Percentiles rank a stretch among this genome's conserved stretches.
phyloP scores from a whole-genome alignment of 2,797 vertebrate genomes.

The Esox lucius region DNA sequence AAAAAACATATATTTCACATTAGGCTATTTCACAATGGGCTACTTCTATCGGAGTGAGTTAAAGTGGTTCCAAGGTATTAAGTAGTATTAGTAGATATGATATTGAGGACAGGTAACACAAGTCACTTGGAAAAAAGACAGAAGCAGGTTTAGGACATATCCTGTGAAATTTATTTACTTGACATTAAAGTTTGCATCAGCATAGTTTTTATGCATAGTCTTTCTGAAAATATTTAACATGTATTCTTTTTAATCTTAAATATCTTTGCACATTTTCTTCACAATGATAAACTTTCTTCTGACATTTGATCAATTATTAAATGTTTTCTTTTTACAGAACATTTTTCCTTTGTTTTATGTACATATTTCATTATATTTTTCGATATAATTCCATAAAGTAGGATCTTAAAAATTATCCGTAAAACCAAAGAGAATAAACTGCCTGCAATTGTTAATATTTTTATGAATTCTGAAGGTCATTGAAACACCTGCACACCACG shows the following conservation, averaged over 20 bases:
- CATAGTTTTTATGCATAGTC: constrained; percentile 71
- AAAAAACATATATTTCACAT: neutral
- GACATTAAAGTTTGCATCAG: constrained; percentile 68
- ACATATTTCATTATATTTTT: constrained; percentile 38
- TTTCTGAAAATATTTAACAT: constrained; percentile 70
- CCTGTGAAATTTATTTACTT: constrained; percentile 68
- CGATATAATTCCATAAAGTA: constrained; percentile 46
- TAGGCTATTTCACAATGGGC: neutral
- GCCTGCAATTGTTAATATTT: constrained; percentile 31
- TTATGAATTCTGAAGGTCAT: constrained; percentile 42
- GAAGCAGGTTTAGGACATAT: constrained; percentile 22
- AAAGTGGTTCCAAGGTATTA: neutral
- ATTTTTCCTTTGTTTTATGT: constrained; percentile 29
- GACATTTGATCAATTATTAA: constrained; percentile 43
- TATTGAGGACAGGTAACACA: neutral
- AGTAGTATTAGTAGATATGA: neutral
- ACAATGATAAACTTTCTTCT: constrained; percentile 41
- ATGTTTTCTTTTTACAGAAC: constrained; percentile 25
- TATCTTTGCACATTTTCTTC: constrained; percentile 40
- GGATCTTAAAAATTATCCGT: constrained; percentile 37
- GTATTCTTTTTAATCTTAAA: constrained; percentile 42
- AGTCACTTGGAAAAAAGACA: neutral
- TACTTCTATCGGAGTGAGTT: neutral
- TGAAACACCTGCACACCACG: constrained; percentile 61
- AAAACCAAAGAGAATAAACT: constrained; percentile 37